A percentile compares a stretch with the other conserved stretches of the same genome.
Evolutionary conservation across 2,888 invertebrate genomes (phyloP).

Genomic region (Acrobasis repandana): DNA sequence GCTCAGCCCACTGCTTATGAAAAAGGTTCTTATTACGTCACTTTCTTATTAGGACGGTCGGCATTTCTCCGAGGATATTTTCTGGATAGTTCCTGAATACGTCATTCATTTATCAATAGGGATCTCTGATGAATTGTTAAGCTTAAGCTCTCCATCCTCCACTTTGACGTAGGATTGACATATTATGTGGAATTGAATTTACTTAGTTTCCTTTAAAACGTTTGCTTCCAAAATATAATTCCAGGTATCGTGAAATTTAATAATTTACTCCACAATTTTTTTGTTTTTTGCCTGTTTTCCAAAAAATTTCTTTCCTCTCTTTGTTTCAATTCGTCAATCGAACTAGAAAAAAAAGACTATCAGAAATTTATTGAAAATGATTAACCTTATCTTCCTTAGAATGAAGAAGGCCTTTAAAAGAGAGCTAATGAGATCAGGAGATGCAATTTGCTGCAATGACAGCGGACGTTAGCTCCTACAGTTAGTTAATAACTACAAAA

Average conservation of each 20-base stretch:
- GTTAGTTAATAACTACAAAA: slow-evolving; percentile 20
- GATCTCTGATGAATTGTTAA: not conserved
- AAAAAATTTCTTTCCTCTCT: too few species aligned
- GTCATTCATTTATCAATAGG: slow-evolving; percentile 21
- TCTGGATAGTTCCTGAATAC: slow-evolving; percentile 9
- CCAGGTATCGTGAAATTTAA: too few species aligned
- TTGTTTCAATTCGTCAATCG: too few species aligned
- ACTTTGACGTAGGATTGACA: slow-evolving; percentile 1
- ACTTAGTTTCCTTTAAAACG: not conserved
- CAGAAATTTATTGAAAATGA: not conserved
- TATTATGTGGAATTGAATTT: slow-evolving; percentile 3
- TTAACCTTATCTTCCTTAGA: too few species aligned
- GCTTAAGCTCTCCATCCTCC: not conserved
- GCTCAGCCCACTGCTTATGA: not conserved
- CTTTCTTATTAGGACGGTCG: not conserved
- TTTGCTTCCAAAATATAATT: not conserved
- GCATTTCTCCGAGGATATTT: slow-evolving; percentile 5
- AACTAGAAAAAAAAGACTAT: too few species aligned
- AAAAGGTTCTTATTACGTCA: not conserved
- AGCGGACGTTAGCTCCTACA: slow-evolving; percentile 1
- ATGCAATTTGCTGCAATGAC: slow-evolving; percentile 16
- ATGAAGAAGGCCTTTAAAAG: not conserved
- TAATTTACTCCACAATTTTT: too few species aligned
- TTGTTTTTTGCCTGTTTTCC: too few species aligned
- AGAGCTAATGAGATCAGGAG: not conserved